phyloP scores from a whole-genome alignment of 2,888 invertebrate genomes.

The Biston stratarius region DNA sequence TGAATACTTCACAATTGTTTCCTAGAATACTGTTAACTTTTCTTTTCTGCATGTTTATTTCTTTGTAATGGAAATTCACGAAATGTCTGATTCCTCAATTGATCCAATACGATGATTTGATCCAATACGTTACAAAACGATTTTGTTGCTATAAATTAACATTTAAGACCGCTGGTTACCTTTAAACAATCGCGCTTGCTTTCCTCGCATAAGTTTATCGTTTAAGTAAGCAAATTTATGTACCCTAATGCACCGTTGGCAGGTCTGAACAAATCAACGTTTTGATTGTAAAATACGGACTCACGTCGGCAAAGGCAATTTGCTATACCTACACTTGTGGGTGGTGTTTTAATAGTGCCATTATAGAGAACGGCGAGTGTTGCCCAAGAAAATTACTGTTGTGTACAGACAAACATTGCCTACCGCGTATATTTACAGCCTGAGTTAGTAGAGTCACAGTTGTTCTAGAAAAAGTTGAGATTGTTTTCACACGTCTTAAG shows the following conservation, averaged over 20 bases:
- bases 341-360: conserved; percentile 82
- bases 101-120: too few species aligned
- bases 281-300: conserved; percentile 80
- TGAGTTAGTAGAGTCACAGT: conserved; percentile 56
- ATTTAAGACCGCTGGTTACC: conserved; percentile 67
- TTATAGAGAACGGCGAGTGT: conserved; percentile 77
- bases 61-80: conserved; percentile 75
- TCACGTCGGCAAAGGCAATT: conserved; percentile 81
- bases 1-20: conserved; percentile 61
- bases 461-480: conserved; percentile 41
- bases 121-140: conserved; percentile 52
- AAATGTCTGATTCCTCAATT: conserved; percentile 63
- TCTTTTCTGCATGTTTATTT: conserved; percentile 73
- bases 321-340: conserved; percentile 73
- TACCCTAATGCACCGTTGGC: conserved; percentile 79
- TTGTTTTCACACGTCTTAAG: conserved; percentile 35
- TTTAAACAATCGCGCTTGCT: conserved; percentile 71
- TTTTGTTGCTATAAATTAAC: conserved; percentile 67
- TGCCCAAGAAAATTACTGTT: conserved; percentile 78
- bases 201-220: conserved; percentile 71
- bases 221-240: conserved; percentile 77
- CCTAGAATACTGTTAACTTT: conserved; percentile 73
- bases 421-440: conserved; percentile 60
- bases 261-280: conserved; percentile 79
- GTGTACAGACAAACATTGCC: conserved; percentile 66